Percentiles rank a stretch among this genome's conserved stretches.
These are phyloP conservation scores for Tenthredo livida DNA, from an alignment of 2,888 invertebrate species.

Conservation along the genomic window DNA sequence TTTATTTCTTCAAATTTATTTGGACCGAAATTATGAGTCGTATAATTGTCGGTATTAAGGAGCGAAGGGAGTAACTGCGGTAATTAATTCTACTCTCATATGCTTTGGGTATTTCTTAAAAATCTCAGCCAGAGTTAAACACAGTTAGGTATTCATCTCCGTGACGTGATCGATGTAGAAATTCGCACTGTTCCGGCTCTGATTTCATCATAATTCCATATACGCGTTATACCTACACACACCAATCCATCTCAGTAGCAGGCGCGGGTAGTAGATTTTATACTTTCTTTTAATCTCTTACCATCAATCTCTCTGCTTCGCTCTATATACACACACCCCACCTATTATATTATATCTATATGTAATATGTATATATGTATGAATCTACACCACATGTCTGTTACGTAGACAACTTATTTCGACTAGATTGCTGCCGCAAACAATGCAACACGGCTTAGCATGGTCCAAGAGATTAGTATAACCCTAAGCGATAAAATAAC, in stretches of 20 bases:
- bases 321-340: conserved; percentile 35
- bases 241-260: conserved; percentile 26
- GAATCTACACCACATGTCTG: not conserved
- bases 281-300: conserved; percentile 43
- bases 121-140: not conserved
- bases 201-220: conserved; percentile 32
- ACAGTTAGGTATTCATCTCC: not conserved
- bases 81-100: not conserved
- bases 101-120: not conserved
- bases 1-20: not conserved
- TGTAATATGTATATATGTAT: not conserved
- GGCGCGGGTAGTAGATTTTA: not conserved
- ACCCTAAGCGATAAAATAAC: not conserved
- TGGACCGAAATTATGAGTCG: not conserved
- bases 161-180: conserved; percentile 39
- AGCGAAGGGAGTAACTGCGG: not conserved
- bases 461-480: not conserved
- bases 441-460: not conserved
- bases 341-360: not conserved
- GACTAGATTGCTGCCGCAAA: not conserved
- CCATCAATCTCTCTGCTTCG: conserved; percentile 30
- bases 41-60: not conserved
- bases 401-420: conserved; percentile 9
- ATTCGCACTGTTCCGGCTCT: conserved; percentile 26
- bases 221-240: not conserved